These are phyloP conservation scores for Halesus radiatus DNA, from an alignment of 1,140 invertebrate genomes.

Conservation along the genomic window DNA sequence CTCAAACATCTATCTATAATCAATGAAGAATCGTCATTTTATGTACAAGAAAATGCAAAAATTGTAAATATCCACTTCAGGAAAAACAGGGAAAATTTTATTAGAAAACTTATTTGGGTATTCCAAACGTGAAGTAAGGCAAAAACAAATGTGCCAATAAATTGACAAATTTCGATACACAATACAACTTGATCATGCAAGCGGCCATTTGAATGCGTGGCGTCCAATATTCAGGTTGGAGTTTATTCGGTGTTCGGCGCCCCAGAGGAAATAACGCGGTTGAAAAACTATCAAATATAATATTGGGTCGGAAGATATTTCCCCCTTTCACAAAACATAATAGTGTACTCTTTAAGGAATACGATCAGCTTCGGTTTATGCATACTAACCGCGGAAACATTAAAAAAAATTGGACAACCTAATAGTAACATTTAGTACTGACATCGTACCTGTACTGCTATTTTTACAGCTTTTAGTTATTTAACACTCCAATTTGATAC, in stretches of 20 bases:
- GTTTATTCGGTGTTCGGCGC: not conserved
- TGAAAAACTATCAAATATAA: conserved; percentile 21
- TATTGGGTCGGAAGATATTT: not conserved
- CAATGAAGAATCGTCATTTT: too few species aligned
- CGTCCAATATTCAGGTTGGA: not conserved
- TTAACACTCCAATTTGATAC: too few species aligned
- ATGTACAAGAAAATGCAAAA: too few species aligned
- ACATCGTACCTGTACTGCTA: too few species aligned
- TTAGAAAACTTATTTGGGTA: not conserved
- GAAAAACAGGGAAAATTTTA: too few species aligned
- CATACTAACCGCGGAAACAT: too few species aligned
- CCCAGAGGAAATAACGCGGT: conserved; percentile 26
- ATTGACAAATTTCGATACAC: not conserved
- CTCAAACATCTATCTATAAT: too few species aligned
- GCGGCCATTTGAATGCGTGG: conserved; percentile 9
- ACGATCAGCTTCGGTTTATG: too few species aligned
- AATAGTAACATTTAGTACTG: too few species aligned
- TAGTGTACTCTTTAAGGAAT: not conserved
- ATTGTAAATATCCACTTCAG: too few species aligned
- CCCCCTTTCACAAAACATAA: not conserved
- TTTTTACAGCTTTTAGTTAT: too few species aligned
- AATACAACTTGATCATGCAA: conserved; percentile 11
- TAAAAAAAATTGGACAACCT: too few species aligned
- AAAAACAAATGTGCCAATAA: not conserved
- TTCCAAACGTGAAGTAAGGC: not conserved